phyloP scores from a whole-genome alignment of 2,113 vertebrate species.

The Calypte anna region DNA sequence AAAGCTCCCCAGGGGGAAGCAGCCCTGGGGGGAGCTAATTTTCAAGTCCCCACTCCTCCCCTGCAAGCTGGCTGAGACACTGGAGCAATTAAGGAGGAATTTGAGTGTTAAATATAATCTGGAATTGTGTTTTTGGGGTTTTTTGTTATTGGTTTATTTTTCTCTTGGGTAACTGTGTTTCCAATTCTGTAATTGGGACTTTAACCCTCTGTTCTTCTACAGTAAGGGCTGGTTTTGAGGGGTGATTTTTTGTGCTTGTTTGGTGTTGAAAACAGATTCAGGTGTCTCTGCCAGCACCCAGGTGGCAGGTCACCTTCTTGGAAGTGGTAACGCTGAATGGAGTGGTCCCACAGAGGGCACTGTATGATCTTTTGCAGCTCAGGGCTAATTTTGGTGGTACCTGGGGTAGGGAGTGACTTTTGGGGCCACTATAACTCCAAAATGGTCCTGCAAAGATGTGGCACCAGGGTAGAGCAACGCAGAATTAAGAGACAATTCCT shows the following conservation, averaged over 20 bases:
- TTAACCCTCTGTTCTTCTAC: conserved; percentile 22
- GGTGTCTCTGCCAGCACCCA: neutral
- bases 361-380: neutral
- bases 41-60: conserved; percentile 56
- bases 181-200: conserved; percentile 22
- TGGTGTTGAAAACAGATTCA: neutral
- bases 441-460: neutral
- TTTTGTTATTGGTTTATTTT: conserved; percentile 55
- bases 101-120: conserved; percentile 71
- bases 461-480: neutral
- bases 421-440: neutral
- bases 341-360: neutral
- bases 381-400: neutral
- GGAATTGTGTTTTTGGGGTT: conserved; percentile 40
- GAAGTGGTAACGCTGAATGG: neutral
- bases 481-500: neutral
- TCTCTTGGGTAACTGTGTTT: conserved; percentile 59
- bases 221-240: neutral
- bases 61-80: conserved; percentile 65
- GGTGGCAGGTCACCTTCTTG: neutral
- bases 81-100: conserved; percentile 67
- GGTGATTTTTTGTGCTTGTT: neutral
- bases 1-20: conserved; percentile 54
- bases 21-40: conserved; percentile 64
- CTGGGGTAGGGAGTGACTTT: fast-evolving